phyloP scores from a whole-genome alignment of 2,113 vertebrate species.

The Lamprologus ornatipinnis region DNA sequence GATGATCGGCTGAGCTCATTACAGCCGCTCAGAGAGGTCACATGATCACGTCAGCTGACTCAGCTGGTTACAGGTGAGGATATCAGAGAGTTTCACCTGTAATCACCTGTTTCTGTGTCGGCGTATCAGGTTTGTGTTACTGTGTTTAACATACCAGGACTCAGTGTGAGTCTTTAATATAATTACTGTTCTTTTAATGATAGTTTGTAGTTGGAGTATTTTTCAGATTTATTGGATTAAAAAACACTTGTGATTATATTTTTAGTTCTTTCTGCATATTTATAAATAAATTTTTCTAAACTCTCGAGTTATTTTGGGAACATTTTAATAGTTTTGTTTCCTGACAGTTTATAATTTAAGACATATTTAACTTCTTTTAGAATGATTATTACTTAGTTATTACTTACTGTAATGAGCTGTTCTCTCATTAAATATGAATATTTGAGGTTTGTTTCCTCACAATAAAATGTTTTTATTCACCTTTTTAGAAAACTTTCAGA shows the following conservation, averaged over 20 bases:
- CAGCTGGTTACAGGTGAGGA: not conserved
- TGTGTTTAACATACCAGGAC: not conserved
- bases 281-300: not conserved
- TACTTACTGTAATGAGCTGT: not conserved
- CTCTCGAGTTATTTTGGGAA: not conserved
- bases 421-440: not conserved
- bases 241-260: fast-evolving
- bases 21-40: fast-evolving
- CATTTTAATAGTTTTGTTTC: fast-evolving
- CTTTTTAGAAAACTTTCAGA: not conserved
- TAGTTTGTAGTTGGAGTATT: too few species aligned
- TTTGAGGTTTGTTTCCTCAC: fast-evolving
- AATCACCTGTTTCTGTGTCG: not conserved
- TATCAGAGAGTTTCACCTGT: not conserved
- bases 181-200: too few species aligned
- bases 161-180: not conserved
- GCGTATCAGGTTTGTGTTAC: fast-evolving
- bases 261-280: fast-evolving
- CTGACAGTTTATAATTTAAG: not conserved
- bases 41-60: not conserved
- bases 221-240: too few species aligned
- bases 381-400: not conserved
- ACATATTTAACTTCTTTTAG: not conserved
- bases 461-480: fast-evolving
- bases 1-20: not conserved